Evolutionary conservation across 2,888 invertebrate species (phyloP), one percentile per base, ranked within the genome.

Genomic region (Apamea crenata): DNA sequence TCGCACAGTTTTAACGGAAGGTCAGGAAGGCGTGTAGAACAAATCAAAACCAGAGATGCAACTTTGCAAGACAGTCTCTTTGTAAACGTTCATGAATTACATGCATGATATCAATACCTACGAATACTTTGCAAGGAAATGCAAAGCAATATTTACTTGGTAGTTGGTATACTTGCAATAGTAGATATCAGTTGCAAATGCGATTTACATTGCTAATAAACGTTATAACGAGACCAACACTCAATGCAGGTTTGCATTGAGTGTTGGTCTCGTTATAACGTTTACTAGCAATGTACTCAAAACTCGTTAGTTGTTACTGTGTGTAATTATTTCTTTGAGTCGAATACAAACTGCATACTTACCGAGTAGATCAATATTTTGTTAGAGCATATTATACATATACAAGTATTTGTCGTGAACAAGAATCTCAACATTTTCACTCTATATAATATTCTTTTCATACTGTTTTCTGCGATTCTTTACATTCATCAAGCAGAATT

Each of bases 281-380:
- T n/a, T n/a, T n/a, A n/a, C n/a, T n/a, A n/a, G n/a, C n/a, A n/a
- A n/a, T n/a, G n/a, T n/a, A n/a, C n/a, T n/a, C n/a, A n/a, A n/a
- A n/a, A n/a, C 53, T 65, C 36, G 32, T 65, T 36, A 56, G 18
- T 66, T 29, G 25, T 56, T 65, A 6, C 53, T 56, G 36, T 56
- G 47, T 70, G 21, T 59, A 53, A 73, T 66, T 80, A 66, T 32
- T 59, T 80, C 36, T 66, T n/a, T 21, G 8, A 36, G 12, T 53
- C 32, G 21, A 25, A 61, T 66, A 50, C 40, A 44, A 47, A n/a
- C 16, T 73, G 50, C 32, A 44, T 29, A 0, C 63, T 50, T 66
- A 69, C 29, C 56, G 21, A 50, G 40, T 50, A 80, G 16, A 70
- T 72, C 29, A 18, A 59, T 72, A 32, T 59, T 75, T 75, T 74